Evolutionary conservation across 2,113 vertebrate species (phyloP), one percentile per base, ranked within the genome.

Genomic region (Antigone vipio): DNA sequence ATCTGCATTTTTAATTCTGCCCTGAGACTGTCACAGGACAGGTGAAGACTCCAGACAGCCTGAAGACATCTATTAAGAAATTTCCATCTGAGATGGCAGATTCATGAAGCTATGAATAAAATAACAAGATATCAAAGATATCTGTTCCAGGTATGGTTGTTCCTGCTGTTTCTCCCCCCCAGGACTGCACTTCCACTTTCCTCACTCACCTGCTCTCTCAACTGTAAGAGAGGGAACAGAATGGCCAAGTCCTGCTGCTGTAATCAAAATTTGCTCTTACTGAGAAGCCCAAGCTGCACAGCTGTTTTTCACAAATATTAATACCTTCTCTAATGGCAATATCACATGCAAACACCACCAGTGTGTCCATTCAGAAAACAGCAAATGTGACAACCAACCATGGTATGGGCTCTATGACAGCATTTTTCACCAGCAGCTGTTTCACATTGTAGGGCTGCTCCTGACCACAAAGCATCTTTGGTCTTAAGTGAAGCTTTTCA

Each of bases 401-500:
- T 0, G 0, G 15, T 24, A 34, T 9, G 44, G 30, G 30, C 38
- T 62, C 69, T 27, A 2, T 10, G 32, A 35, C 0, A 5, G 50
- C n/a, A 45, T 53, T 84, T 72, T 67, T 53, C 55, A 66, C 21
- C 26, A 53, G 38, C 34, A 52, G 59, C 19, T 67, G 27, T 71
- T 80, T 49, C 47, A 29, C 32, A 44, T 49, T 40, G 35, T 19
- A 66, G 23, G 24, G 9, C 42, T 59, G 34, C 45, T 82, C 23
- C 47, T 9, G 34, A 56, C 45, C 17, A 64, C 27, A 55, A 35
- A 29, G 44, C 1, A 3, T 11, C 66, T 72, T 86, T 45, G n/a
- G 22, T 62, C 53, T 16, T 21, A 42, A 27, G 67, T 12, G 55
- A 69, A 72, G 34, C 32, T 68, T 83, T 79, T 34, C 35, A 77